phyloP scores from a whole-genome alignment of 2,797 vertebrate genomes.

The Pteronotus mesoamericanus region DNA sequence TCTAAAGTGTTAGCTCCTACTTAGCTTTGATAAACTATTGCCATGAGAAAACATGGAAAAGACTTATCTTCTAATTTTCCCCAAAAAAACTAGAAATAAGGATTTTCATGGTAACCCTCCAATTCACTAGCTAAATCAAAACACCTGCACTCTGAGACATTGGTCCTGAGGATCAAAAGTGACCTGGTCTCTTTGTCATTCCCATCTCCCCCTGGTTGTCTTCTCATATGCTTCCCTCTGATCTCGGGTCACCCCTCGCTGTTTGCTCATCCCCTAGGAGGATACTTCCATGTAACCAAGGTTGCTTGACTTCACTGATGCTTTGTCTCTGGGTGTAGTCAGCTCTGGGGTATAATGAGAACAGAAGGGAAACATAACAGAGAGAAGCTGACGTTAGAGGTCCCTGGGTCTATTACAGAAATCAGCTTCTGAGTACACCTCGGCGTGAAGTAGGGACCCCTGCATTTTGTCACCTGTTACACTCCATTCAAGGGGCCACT shows the following conservation, averaged over 20 bases:
- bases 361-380: neutral
- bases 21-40: neutral
- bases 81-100: neutral
- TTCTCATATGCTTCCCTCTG: neutral
- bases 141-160: neutral
- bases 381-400: neutral
- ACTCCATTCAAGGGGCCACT: neutral
- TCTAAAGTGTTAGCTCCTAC: neutral
- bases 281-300: neutral
- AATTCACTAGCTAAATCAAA: neutral
- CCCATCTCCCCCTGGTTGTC: neutral
- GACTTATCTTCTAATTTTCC: neutral
- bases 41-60: neutral
- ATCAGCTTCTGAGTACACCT: neutral
- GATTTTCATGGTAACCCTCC: neutral
- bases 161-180: neutral
- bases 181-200: neutral
- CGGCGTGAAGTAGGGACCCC: neutral
- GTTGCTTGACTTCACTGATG: neutral
- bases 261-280: neutral
- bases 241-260: neutral
- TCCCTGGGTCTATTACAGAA: neutral
- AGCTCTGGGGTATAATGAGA: neutral
- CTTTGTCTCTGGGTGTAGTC: neutral
- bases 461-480: neutral